Percentiles rank a stretch among this genome's conserved stretches.
Conservation (phyloP, 2,888 invertebrate species). For the Julus scandinavius region DNA sequence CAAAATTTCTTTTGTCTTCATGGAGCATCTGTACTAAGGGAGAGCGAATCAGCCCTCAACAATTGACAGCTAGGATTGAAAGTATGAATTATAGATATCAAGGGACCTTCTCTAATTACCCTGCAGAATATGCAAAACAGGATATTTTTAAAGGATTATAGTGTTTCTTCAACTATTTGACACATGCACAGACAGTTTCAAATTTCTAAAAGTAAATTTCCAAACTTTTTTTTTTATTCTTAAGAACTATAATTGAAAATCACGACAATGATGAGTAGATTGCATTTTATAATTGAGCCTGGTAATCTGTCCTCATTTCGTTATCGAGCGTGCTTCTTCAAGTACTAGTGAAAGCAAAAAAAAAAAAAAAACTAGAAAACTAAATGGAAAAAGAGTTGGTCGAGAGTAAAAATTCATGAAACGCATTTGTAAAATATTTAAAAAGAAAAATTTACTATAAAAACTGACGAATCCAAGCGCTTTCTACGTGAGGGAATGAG, state of each 20-base stretch:
- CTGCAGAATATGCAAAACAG: too few species aligned
- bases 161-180: too few species aligned
- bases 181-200: not conserved
- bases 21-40: too few species aligned
- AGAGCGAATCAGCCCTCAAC: too few species aligned
- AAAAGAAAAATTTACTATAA: not conserved
- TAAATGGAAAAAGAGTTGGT: not conserved
- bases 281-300: not conserved
- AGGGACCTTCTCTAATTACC: too few species aligned
- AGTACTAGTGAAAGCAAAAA: constrained; percentile 12
- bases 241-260: constrained; percentile 5
- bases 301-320: constrained; percentile 33
- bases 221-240: not conserved
- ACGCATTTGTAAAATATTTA: constrained; percentile 4
- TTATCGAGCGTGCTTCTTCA: constrained; percentile 8
- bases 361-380: constrained; percentile 18
- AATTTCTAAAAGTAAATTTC: not conserved
- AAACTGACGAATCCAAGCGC: not conserved
- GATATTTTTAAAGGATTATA: too few species aligned
- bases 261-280: not conserved
- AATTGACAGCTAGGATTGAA: too few species aligned
- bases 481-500: not conserved
- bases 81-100: too few species aligned
- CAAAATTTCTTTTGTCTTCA: too few species aligned
- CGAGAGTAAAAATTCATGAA: not conserved